Base-by-base conservation (phyloP, 2,888 invertebrate species). In the Idaea biselata region DNA sequence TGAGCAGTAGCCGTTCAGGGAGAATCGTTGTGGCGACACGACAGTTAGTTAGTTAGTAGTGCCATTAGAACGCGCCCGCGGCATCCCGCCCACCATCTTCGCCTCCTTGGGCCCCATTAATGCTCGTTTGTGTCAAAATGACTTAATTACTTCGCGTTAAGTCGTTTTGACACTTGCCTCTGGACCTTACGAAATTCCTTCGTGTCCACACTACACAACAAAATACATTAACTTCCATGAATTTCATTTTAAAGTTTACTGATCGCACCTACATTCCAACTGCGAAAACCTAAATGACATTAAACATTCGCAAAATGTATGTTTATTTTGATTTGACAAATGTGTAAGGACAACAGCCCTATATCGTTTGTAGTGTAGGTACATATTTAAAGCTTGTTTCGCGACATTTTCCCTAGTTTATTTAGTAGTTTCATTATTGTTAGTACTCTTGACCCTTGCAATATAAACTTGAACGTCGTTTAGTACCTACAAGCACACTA, bases 1-100 rank as follows among this genome's bases (percentile, higher is more conserved):
- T 56, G 56, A 56, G 14, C 56, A 18, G 56, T 18, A 56, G 18
- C 18, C 56, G 18, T 56, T 56, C 56, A 55, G 72, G 73, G 77
- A 77, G 77, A 81, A 79, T 80, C 83, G 84, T 83, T 87, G 85
- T 75, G 86, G 86, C 79, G 82, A 84, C 85, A 55, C 63, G 58
- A 60, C 64, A 83, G 83, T 88, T 86, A 87, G 83, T 86, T 85
- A 82, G 85, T 84, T 85, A 87, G 87, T 87, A 84, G 86, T 82
- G 84, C 84, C 84, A 87, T 88, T 88, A 86, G 83, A 80, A 82
- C 79, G 76, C 77, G 78, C 79, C 80, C 81, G 79, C 77, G 77
- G 74, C 80, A 69, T 75, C 76, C 77, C 82, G 69, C 79, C 76
- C 76, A 79, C 79, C 78, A 77, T 81, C 82, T 67, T 79, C 75